Base-by-base conservation (phyloP, 2,888 invertebrate genomes). In the Eurytoma californica region DNA sequence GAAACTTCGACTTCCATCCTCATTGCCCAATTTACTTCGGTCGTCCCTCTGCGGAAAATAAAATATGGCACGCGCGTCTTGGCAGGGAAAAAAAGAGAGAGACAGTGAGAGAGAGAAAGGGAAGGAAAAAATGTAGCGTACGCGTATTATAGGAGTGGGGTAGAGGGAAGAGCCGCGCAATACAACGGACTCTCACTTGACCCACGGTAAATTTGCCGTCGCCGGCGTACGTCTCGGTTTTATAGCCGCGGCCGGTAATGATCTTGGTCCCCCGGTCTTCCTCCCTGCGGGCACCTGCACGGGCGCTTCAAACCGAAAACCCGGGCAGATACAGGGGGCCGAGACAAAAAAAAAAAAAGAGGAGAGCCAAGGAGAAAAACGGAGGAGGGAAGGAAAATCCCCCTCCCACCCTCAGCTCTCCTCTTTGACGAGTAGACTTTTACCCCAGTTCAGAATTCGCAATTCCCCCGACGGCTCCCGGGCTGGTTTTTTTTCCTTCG, bases 361-460 rank as follows among this genome's bases (percentile, higher is more conserved):
- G 30, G 81, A 75, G 82, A 82, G 84, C 4, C 67, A 66, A 51
- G 30, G 51, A 20, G 12, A 5, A 39, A 55, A 18, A 60, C 3
- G 49, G 12, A 66, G 18, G 30, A 51, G 53, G 18, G 30, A 18
- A 5, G 24, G 55, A 39, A 39, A 39, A 39, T 39, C 9, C 49
- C 60, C 30, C 16, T 63, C n/a, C 47, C 30, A 3, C n/a, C 7
- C 18, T 1, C 16, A 20, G 30, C 30, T 82, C 83, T 68, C 79
- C 79, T 81, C 69, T 63, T 55, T 49, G 60, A 80, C 84, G 84
- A 84, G 82, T 80, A 83, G 85, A 84, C 84, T 84, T 85, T 85
- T 86, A 86, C 84, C 86, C 86, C 83, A 85, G 86, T 86, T 86
- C 86, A 84, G 79, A 76, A 81, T 79, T 78, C 81, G 81, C 79